Percentiles rank a stretch among this genome's conserved stretches.
Conservation (phyloP, 2,113 vertebrate species). For the Atherinomorus stipes region DNA sequence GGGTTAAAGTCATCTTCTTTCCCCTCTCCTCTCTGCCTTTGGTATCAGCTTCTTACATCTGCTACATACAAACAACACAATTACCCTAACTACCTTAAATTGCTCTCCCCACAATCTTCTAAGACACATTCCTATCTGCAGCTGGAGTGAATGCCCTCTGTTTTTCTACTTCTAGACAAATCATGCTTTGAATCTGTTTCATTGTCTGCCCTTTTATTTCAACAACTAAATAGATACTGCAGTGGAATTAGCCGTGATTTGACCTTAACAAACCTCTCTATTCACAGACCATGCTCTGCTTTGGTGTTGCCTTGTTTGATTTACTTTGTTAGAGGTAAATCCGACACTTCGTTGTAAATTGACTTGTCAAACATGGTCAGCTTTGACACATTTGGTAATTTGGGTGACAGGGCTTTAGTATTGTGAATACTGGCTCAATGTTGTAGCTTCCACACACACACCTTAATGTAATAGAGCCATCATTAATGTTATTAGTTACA, state of each 20-base stretch:
- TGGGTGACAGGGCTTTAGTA: not conserved
- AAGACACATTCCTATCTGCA: conserved; percentile 5
- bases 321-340: not conserved
- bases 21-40: not conserved
- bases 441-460: conserved; percentile 3
- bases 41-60: conserved; percentile 7
- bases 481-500: conserved; percentile 48
- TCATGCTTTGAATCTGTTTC: not conserved
- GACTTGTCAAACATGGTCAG: not conserved
- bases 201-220: not conserved
- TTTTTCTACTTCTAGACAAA: not conserved
- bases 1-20: not conserved
- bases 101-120: not conserved
- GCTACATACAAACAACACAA: not conserved
- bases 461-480: conserved; percentile 17
- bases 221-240: not conserved
- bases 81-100: conserved; percentile 18
- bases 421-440: not conserved
- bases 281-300: not conserved
- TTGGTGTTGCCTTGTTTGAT: not conserved
- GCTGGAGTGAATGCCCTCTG: not conserved
- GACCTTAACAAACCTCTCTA: not conserved
- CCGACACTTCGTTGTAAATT: conserved; percentile 16
- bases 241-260: not conserved
- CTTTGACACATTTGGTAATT: conserved; percentile 9